phyloP scores from a whole-genome alignment of 2,113 vertebrate species.

The Raphicerus campestris region DNA sequence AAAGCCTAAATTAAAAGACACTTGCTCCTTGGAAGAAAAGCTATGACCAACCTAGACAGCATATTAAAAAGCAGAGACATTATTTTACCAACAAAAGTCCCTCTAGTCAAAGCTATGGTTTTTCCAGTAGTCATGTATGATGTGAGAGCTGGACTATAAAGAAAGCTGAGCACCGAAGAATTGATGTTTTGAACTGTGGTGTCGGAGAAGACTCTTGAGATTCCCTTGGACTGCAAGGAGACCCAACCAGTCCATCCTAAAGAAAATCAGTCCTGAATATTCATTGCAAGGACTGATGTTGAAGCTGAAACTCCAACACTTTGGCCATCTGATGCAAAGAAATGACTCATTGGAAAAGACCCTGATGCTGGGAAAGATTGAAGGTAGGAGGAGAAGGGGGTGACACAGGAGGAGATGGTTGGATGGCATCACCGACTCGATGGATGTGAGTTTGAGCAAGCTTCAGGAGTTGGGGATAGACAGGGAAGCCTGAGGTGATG shows the following conservation, averaged over 20 bases:
- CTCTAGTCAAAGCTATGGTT: background rate
- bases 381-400: background rate
- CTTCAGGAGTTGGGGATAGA: background rate
- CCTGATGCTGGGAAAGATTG: background rate
- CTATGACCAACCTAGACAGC: background rate
- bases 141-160: background rate
- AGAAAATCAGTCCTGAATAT: background rate
- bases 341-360: background rate
- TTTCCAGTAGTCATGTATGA: background rate
- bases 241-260: background rate
- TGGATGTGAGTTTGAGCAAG: background rate
- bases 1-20: background rate
- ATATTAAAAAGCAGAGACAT: background rate
- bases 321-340: background rate
- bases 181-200: background rate
- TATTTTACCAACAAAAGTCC: background rate
- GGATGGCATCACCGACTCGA: background rate
- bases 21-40: background rate
- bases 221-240: background rate
- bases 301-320: background rate
- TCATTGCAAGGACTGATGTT: background rate
- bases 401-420: background rate
- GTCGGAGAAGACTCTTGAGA: background rate
- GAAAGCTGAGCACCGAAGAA: rapidly evolving
- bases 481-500: background rate